Evolutionary conservation across 1,140 invertebrate species (phyloP), one percentile per base, ranked within the genome.

Genomic region (Philopotamus ludificatus): DNA sequence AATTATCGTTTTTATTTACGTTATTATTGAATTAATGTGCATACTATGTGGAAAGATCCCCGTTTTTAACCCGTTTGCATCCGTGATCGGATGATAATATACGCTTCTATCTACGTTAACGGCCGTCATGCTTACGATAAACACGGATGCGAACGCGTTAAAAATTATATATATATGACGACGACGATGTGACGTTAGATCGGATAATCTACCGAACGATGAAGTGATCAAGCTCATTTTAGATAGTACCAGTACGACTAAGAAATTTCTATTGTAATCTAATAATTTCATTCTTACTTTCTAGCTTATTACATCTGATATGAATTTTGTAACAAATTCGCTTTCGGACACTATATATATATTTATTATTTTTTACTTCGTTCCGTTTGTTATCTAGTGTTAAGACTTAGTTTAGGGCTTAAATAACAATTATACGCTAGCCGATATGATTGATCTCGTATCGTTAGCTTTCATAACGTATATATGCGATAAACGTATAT

Each of bases 181-280:
- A 7, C 28, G 12, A 7, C 28, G 28, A 34, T 34, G n/a, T 34
- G 4, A 34, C 28, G 28, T 7, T 34, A 12, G 12, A 34, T 34
- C 4, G 12, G 4, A 34, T 34, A 4, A 34, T 34, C 28, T 34
- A 34, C 28, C 28, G 28, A 4, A 12, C 4, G 12, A 34, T 7
- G 28, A 34, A 7, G n/a, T n/a, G n/a, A 34, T 34, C 12, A 34
- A 34, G 12, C 28, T 12, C 28, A 34, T 34, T 34, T 34, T 34
- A 12, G 28, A 60, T 47, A 1, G 25, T 26, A 26, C 26, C 22
- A 26, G 47, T 42, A 3, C 4, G 15, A 18, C 18, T 60, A 47
- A 60, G 57, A 25, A 47, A 60, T 60, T 57, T 53, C 42, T 57
- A 57, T 42, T 57, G 28, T 57, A 57, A 57, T 57, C 39, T 57